phyloP scores from a whole-genome alignment of 92 coral and sea anemone genomes.

The Metridium senile region DNA sequence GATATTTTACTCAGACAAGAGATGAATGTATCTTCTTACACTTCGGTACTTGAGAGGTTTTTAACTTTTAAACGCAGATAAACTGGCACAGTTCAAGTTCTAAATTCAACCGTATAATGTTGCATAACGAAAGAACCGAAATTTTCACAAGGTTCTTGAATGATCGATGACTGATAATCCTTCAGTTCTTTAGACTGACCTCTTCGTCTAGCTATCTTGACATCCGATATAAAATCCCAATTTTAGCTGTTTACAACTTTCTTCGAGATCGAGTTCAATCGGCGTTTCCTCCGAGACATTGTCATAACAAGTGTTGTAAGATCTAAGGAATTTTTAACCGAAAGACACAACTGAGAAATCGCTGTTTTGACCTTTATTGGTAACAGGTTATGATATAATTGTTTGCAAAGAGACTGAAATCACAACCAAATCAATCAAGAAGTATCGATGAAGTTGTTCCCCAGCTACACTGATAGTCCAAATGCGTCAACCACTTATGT shows the following conservation, averaged over 20 bases:
- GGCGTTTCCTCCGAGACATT: not conserved
- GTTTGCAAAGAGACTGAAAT: no score
- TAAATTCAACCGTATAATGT: not conserved
- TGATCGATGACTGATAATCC: not conserved
- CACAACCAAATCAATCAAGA: no score
- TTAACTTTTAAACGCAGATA: no score
- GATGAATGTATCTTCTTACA: no score
- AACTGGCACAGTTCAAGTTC: no score
- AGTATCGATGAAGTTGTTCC: no score
- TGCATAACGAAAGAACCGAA: not conserved
- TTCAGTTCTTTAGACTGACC: not conserved
- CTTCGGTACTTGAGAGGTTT: no score
- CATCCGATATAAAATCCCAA: not conserved
- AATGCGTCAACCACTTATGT: not conserved
- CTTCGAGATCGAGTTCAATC: not conserved
- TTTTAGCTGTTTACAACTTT: not conserved
- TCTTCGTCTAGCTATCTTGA: not conserved
- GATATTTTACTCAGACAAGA: no score
- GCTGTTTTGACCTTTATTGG: not conserved
- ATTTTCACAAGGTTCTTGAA: constrained; percentile 1
- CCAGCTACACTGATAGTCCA: no score
- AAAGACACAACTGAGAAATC: not conserved
- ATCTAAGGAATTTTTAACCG: not conserved
- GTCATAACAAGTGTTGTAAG: not conserved
- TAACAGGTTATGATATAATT: no score